These are phyloP conservation scores for Meliscaeva auricollis DNA, from an alignment of 2,888 invertebrate species.

Conservation along the genomic window DNA sequence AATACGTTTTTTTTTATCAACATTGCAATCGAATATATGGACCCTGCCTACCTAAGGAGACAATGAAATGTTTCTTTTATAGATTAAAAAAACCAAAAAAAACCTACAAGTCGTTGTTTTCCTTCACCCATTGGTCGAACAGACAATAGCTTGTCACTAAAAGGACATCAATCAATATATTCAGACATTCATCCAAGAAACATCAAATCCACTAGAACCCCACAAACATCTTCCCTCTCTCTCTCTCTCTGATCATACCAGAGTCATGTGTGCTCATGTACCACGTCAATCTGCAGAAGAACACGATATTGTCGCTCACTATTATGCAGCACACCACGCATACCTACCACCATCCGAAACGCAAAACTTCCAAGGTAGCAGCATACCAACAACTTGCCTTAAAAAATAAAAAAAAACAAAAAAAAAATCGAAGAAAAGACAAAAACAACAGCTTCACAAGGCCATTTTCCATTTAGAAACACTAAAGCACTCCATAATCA, in stretches of 20 bases:
- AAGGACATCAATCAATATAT: constrained; percentile 50
- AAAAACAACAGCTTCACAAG: constrained; percentile 12
- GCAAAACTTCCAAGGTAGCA: constrained; percentile 12
- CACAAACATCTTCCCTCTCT: not conserved
- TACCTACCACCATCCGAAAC: constrained; percentile 2
- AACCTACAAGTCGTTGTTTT: constrained; percentile 11
- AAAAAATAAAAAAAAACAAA: too few species aligned
- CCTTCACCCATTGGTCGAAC: constrained; percentile 6
- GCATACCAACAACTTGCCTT: not conserved
- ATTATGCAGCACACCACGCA: not conserved
- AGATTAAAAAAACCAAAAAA: not conserved
- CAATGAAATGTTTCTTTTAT: not conserved
- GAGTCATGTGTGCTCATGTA: constrained; percentile 53
- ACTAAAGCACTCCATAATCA: constrained; percentile 39
- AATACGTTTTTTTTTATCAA: too few species aligned
- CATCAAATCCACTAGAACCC: constrained; percentile 5
- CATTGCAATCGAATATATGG: too few species aligned
- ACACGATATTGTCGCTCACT: not conserved
- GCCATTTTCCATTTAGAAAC: constrained; percentile 36
- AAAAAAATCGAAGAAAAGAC: not conserved
- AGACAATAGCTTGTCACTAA: constrained; percentile 35
- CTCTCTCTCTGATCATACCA: constrained; percentile 30
- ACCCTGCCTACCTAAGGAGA: not conserved
- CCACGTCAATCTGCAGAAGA: constrained; percentile 39
- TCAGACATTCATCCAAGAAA: constrained; percentile 3